A percentile compares a stretch with the other conserved stretches of the same genome.
Conservation (phyloP, 2,888 invertebrate species). For the Conomelus anceps region DNA sequence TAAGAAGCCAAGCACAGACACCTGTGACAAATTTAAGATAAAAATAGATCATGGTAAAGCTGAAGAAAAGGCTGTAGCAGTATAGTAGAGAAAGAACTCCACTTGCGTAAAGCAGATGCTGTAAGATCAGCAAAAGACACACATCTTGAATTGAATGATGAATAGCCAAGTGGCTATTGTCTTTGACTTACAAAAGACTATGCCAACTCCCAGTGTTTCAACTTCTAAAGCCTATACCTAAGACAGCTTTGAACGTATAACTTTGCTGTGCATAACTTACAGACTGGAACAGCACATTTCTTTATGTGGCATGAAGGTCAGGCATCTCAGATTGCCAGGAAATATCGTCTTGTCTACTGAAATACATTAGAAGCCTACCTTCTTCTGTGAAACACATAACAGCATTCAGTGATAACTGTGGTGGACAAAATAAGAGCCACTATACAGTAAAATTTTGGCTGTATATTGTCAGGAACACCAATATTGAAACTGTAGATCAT, state of each 20-base stretch:
- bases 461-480: slow-evolving; percentile 19
- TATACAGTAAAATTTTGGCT: slow-evolving; percentile 38
- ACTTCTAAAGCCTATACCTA: slow-evolving; percentile 37
- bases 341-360: slow-evolving; percentile 10
- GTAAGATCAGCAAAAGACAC: slow-evolving; percentile 3
- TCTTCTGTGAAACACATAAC: slow-evolving; percentile 1
- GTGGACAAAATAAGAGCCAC: slow-evolving; percentile 36
- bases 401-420: slow-evolving; percentile 27
- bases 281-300: slow-evolving; percentile 27
- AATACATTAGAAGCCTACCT: slow-evolving; percentile 9
- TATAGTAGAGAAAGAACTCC: background rate
- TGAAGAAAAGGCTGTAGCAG: background rate
- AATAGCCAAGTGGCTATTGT: background rate
- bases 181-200: slow-evolving; percentile 13
- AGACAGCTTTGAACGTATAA: slow-evolving; percentile 35
- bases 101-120: slow-evolving; percentile 13
- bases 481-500: slow-evolving; percentile 24
- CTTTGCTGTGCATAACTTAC: slow-evolving; percentile 31
- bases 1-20: slow-evolving; percentile 10
- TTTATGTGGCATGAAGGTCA: slow-evolving; percentile 32
- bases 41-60: background rate
- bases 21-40: slow-evolving; percentile 10
- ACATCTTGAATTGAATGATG: background rate
- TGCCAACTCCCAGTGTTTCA: slow-evolving; percentile 34
- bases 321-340: slow-evolving; percentile 18